phyloP scores from a whole-genome alignment of 1,140 invertebrate genomes.

The Adoxophyes honmai region DNA sequence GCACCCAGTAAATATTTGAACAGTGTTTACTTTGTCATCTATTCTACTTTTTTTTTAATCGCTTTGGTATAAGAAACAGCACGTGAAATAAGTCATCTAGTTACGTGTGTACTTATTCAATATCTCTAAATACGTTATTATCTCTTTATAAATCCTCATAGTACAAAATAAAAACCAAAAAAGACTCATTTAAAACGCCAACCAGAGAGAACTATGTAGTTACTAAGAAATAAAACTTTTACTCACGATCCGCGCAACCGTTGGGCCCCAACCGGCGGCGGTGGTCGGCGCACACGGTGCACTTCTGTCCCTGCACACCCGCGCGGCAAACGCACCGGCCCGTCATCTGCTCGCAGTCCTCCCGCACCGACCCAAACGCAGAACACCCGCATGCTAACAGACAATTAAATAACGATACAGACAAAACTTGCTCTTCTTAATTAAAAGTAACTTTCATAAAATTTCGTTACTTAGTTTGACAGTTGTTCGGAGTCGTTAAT shows the following conservation, averaged over 20 bases:
- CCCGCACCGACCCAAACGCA: constrained; percentile 84
- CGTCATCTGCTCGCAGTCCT: constrained; percentile 88
- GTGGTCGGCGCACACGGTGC: constrained; percentile 90
- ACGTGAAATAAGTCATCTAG: too few relatives aligned
- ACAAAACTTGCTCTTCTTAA: not conserved
- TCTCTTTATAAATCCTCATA: too few relatives aligned
- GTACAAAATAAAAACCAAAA: too few relatives aligned
- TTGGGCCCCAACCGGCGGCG: constrained; percentile 85
- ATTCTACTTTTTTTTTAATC: too few relatives aligned
- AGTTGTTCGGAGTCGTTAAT: constrained; percentile 3
- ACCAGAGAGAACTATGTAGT: too few relatives aligned
- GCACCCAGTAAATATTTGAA: too few relatives aligned
- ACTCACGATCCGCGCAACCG: constrained; percentile 87
- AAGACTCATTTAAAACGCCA: too few relatives aligned
- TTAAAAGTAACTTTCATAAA: not conserved
- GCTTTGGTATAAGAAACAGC: too few relatives aligned
- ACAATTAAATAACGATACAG: constrained; percentile 25
- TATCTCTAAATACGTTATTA: too few relatives aligned
- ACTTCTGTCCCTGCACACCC: constrained; percentile 92
- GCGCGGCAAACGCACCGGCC: constrained; percentile 95
- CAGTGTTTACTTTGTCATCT: too few relatives aligned
- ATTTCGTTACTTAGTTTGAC: constrained; percentile 1
- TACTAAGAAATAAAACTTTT: too few relatives aligned
- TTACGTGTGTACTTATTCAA: too few relatives aligned
- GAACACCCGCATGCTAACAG: constrained; percentile 93